Evolutionary conservation across 1,140 invertebrate genomes (phyloP).

Genomic region (Uloborus diversus): DNA sequence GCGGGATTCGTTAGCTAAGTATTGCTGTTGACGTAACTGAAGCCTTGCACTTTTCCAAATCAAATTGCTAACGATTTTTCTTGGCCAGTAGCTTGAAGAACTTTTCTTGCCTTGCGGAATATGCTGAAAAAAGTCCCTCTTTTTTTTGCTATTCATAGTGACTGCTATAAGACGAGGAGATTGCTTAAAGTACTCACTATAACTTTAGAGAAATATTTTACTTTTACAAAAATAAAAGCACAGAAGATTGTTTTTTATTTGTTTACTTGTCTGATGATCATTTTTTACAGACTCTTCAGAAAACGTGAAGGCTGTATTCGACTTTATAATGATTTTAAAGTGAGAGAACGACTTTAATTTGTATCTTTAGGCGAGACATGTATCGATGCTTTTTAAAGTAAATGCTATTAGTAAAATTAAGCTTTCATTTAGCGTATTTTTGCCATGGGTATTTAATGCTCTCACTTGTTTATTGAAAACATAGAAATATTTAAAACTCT

Average conservation of each 20-base stretch:
- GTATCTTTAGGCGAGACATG: background rate
- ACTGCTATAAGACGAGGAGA: background rate
- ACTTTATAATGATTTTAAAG: background rate
- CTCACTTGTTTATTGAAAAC: no score
- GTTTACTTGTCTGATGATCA: background rate
- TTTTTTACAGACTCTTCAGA: background rate
- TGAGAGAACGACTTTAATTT: background rate
- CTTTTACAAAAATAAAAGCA: no score
- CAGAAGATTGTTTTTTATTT: no score
- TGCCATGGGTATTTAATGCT: background rate
- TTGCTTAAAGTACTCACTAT: background rate
- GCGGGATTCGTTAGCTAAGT: slow-evolving; percentile 51
- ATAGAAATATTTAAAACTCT: no score
- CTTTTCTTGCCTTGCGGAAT: background rate
- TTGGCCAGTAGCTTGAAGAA: background rate
- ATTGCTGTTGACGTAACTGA: slow-evolving; percentile 13
- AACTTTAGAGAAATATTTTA: background rate
- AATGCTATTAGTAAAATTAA: background rate
- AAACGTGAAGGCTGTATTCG: background rate
- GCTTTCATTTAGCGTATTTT: background rate
- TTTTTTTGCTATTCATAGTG: background rate
- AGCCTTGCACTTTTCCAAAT: slow-evolving; percentile 48
- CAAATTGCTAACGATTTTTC: slow-evolving; percentile 56
- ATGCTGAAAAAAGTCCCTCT: background rate
- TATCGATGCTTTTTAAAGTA: background rate